These are phyloP conservation scores for Machaerirhynchus nigripectus DNA, from an alignment of 2,113 vertebrate species.

Conservation along the genomic window DNA sequence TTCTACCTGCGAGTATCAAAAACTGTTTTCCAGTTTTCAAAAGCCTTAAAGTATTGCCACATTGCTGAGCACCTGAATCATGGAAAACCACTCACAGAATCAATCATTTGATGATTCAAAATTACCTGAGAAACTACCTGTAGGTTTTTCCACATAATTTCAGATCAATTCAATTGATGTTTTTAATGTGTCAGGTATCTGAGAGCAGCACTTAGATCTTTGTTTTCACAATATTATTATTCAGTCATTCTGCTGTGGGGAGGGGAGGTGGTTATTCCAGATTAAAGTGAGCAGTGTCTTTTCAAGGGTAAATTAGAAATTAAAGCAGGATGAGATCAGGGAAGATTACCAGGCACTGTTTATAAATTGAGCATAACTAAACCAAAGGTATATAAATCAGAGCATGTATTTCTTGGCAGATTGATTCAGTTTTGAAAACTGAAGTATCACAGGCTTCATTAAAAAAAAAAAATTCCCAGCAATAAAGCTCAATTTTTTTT, in stretches of 20 bases:
- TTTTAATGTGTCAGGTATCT: neutral
- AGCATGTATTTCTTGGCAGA: neutral
- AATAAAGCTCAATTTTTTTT: neutral
- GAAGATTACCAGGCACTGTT: neutral
- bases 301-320: neutral
- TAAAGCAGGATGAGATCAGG: neutral
- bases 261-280: neutral
- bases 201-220: neutral
- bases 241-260: neutral
- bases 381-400: neutral
- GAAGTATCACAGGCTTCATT: neutral
- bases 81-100: neutral
- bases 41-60: neutral
- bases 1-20: neutral
- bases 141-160: neutral
- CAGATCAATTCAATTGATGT: neutral
- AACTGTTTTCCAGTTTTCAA: neutral
- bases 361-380: neutral
- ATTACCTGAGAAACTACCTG: neutral
- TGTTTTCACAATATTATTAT: neutral
- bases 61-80: neutral
- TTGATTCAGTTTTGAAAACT: neutral
- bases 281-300: neutral
- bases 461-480: neutral
- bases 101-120: neutral